Conservation (phyloP, 2,888 invertebrate genomes). For the Scelioninae gen. 1 region DNA sequence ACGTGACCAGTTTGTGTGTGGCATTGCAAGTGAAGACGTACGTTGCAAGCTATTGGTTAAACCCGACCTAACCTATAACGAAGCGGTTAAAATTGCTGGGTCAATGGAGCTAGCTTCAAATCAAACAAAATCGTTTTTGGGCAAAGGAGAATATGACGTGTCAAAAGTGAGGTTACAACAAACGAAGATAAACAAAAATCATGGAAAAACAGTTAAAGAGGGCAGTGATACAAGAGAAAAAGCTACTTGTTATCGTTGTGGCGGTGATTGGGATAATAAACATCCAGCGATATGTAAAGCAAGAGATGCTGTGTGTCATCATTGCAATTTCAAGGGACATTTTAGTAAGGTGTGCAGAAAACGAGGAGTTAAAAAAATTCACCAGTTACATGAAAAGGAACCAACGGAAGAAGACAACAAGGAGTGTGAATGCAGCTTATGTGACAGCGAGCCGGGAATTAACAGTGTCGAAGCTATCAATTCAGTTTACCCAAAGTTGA, state of each 20-base stretch:
- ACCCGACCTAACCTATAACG: conserved; percentile 10
- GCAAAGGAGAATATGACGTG: not conserved
- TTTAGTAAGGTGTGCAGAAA: conserved; percentile 44
- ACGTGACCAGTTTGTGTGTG: conserved; percentile 18
- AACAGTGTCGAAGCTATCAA: conserved; percentile 28
- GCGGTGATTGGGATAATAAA: conserved; percentile 5
- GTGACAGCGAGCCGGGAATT: conserved; percentile 16
- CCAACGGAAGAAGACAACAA: not conserved
- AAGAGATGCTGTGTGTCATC: conserved; percentile 18
- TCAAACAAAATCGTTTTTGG: conserved; percentile 1
- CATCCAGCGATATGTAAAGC: conserved; percentile 21
- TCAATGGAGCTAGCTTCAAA: conserved; percentile 10
- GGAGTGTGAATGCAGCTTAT: conserved; percentile 36
- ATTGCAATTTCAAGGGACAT: conserved; percentile 36
- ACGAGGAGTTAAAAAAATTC: not conserved
- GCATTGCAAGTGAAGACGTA: not conserved
- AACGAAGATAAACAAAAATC: not conserved
- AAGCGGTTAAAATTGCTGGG: conserved; percentile 1
- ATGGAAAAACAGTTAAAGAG: not conserved
- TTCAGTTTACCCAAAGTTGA: conserved; percentile 17
- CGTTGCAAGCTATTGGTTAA: too few species aligned
- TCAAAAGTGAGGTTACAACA: not conserved
- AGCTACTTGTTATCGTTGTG: conserved; percentile 2
- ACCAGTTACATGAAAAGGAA: conserved; percentile 21
- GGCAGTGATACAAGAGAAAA: not conserved